These are phyloP conservation scores for Chloroceryle inda DNA, from an alignment of 2,797 vertebrate genomes.

Conservation along the genomic window DNA sequence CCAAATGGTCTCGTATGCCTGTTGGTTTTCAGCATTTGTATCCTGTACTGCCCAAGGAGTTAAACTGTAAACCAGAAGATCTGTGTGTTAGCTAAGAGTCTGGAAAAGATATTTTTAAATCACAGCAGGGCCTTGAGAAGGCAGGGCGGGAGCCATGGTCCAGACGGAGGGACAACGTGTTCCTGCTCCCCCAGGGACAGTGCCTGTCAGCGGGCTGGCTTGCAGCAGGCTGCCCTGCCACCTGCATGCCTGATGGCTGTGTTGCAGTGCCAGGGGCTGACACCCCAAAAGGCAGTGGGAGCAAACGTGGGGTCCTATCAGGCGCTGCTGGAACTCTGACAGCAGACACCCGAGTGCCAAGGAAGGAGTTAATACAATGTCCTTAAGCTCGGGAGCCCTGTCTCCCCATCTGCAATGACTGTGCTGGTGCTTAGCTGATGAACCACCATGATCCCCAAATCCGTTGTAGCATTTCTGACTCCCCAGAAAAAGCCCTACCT, in stretches of 20 bases:
- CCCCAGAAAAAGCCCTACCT: background rate
- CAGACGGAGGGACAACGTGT: accelerated
- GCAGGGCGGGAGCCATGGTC: accelerated
- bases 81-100: background rate
- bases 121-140: background rate
- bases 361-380: background rate
- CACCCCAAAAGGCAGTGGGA: accelerated
- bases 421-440: background rate
- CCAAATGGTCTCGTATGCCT: background rate
- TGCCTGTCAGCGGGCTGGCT: accelerated
- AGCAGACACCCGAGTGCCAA: background rate
- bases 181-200: accelerated
- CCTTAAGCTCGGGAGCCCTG: background rate
- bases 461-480: background rate
- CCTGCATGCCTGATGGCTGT: accelerated
- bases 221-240: accelerated
- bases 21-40: background rate
- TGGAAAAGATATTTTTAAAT: conserved; percentile 36
- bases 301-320: accelerated
- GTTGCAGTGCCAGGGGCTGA: background rate
- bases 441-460: background rate
- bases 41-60: background rate
- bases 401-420: accelerated
- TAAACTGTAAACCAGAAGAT: background rate
- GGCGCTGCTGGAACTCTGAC: background rate